Evolutionary conservation across 2,113 vertebrate genomes (phyloP).

Genomic region (Sander lucioperca): DNA sequence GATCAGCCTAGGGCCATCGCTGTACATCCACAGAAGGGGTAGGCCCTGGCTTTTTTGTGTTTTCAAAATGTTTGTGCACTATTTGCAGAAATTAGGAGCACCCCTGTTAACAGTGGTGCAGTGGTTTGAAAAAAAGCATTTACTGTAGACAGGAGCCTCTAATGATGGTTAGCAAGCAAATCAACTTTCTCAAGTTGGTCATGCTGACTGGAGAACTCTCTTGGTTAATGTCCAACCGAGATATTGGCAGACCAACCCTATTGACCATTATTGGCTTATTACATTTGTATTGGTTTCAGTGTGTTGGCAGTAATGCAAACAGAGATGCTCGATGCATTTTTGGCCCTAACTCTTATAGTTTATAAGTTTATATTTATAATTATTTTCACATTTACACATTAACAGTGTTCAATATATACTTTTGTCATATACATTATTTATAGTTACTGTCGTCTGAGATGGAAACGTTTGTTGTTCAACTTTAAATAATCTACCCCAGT

Average conservation of each 20-base stretch:
- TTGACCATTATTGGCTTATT: neutral
- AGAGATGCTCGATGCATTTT: neutral
- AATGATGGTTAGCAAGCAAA: neutral
- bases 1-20: slow-evolving; percentile 96
- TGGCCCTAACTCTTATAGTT: neutral
- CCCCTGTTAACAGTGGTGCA: neutral
- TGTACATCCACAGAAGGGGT: slow-evolving; percentile 94
- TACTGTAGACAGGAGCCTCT: neutral
- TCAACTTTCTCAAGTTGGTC: neutral
- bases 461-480: neutral
- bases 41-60: slow-evolving; percentile 3
- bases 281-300: neutral
- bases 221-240: neutral
- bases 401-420: neutral
- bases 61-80: neutral
- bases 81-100: neutral
- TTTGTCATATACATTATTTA: neutral
- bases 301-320: neutral
- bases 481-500: neutral
- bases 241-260: neutral
- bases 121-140: neutral
- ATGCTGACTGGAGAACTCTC: neutral
- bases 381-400: neutral
- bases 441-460: neutral
- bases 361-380: too few relatives aligned